Percentiles rank a stretch among this genome's conserved stretches.
phyloP scores from a whole-genome alignment of 2,113 vertebrate species.

The Rhea americana region DNA sequence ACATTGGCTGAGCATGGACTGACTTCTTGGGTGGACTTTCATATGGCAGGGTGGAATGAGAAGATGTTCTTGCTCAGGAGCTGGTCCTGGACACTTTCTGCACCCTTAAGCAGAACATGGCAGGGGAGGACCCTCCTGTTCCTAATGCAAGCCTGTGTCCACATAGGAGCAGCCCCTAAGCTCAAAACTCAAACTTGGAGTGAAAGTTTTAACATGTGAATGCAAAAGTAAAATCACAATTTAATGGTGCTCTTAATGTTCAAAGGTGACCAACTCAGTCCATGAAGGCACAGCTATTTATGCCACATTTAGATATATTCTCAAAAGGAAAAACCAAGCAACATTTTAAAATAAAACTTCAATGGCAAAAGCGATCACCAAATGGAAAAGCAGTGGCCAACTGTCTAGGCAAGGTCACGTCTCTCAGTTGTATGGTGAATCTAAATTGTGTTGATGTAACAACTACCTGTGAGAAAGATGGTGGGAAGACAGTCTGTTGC shows the following conservation, averaged over 20 bases:
- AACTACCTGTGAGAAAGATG: not conserved
- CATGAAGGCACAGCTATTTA: not conserved
- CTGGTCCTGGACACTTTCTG: not conserved
- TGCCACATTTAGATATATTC: rapidly evolving
- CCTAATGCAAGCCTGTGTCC: not conserved
- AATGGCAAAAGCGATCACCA: not conserved
- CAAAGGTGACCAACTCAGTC: not conserved
- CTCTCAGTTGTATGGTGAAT: not conserved
- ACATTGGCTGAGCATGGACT: not conserved
- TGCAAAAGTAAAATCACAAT: not conserved
- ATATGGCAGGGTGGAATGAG: not conserved
- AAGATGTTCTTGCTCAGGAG: not conserved
- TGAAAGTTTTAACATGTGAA: not conserved
- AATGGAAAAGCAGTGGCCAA: not conserved
- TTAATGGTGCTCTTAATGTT: not conserved
- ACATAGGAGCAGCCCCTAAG: not conserved
- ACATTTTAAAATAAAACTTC: not conserved
- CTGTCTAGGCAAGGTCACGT: not conserved
- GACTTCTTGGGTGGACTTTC: not conserved
- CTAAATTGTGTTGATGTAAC: not conserved
- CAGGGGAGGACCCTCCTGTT: rapidly evolving
- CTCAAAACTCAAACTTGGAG: not conserved
- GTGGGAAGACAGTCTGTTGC: not conserved
- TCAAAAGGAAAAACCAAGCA: not conserved
- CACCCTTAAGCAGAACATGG: not conserved